Evolutionary conservation across 2,113 vertebrate genomes (phyloP), one percentile per base, ranked within the genome.

Genomic region (Lycaon pictus): DNA sequence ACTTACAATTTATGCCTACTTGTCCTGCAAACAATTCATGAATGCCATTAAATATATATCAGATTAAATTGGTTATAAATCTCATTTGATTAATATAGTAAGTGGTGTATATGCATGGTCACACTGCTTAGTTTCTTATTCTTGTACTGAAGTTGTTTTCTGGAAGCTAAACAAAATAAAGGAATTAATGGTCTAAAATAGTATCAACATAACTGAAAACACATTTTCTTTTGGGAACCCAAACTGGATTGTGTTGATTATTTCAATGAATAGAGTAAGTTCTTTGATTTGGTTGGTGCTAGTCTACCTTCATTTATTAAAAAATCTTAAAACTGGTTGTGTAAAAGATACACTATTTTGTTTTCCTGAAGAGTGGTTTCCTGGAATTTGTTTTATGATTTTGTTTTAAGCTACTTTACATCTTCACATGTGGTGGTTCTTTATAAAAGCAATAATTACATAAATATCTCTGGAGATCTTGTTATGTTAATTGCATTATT

Each of bases 401-500:
- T 91, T 77, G 16, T 88, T 97, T 97, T n/a, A 93, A 97, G 25
- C 2, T 86, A 67, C 80, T 56, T 96, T 92, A 84, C 25, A 19
- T 93, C 23, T 91, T 93, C 43, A 43, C 43, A 95, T 81, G 10
- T 48, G 16, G 12, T 35, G 48, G 69, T 63, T 37, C 62, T 62
- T 85, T 74, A 86, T 80, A 69, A 65, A 51, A 90, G 20, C 19
- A 94, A 79, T 96, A 80, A 91, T 97, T 96, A 56, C 2, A 51
- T 65, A 92, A 90, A 43, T 84, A 91, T 17, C 23, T 93, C 56
- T 88, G 7, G 35, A n/a, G 32, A 92, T 79, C 65, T 95, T 96
- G 67, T 96, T 96, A 92, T 82, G 51, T 79, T 96, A 96, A 97
- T 95, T 97, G 13, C 12, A 93, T 93, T 96, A 93, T 96, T 96